Conservation (phyloP, 1,140 invertebrate genomes). For the Bacillus rossius region DNA sequence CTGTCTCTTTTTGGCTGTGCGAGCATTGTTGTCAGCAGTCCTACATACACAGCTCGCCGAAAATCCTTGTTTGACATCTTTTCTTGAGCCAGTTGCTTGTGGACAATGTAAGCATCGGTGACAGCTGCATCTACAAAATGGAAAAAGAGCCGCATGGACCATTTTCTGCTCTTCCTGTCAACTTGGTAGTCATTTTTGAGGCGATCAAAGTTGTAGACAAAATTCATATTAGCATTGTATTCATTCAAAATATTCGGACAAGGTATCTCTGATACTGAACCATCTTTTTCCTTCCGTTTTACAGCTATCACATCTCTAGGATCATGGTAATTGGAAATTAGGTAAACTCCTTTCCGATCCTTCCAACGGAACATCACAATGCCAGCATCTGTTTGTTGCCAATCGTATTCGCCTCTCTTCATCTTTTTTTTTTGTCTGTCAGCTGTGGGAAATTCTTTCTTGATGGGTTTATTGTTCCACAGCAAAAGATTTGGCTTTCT, state of each 20-base stretch:
- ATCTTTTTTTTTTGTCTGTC: too few species aligned
- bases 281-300: conserved; percentile 30
- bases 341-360: conserved; percentile 26
- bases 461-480: too few species aligned
- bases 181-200: conserved; percentile 23
- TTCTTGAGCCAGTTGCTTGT: conserved; percentile 13
- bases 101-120: conserved; percentile 27
- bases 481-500: too few species aligned
- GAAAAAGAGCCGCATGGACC: conserved; percentile 28
- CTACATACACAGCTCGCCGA: too few species aligned
- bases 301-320: conserved; percentile 18
- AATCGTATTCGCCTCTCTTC: too few species aligned
- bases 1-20: too few species aligned
- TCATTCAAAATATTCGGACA: conserved; percentile 26
- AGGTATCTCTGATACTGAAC: conserved; percentile 9
- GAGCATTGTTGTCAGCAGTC: too few species aligned
- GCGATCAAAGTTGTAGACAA: conserved; percentile 27
- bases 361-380: conserved; percentile 26
- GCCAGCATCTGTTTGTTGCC: too few species aligned
- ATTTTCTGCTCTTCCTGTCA: conserved; percentile 26
- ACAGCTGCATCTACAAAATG: conserved; percentile 28
- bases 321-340: conserved; percentile 30
- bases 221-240: conserved; percentile 28
- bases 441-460: too few species aligned
- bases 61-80: conserved; percentile 1